Percentiles rank a stretch among this genome's conserved stretches.
Conservation (phyloP, 1,140 invertebrate genomes). For the Apis laboriosa region DNA sequence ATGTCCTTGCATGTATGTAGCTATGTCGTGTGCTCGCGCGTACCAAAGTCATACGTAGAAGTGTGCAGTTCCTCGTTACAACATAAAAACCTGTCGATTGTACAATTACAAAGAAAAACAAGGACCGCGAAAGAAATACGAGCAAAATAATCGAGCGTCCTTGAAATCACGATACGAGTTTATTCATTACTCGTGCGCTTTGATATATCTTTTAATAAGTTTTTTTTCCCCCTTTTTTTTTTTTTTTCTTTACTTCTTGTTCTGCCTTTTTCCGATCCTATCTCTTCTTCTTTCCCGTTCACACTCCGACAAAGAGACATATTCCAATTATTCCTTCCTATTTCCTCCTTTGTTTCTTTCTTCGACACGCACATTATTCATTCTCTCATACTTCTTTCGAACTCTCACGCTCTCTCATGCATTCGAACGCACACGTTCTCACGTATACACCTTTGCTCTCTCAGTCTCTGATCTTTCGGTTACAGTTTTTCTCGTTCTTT, state of each 20-base stretch:
- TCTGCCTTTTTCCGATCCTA: constrained; percentile 1
- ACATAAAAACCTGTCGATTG: constrained; percentile 64
- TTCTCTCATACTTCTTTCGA: constrained; percentile 29
- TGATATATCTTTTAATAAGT: constrained; percentile 47
- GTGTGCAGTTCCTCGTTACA: constrained; percentile 71
- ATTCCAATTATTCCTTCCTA: constrained; percentile 22
- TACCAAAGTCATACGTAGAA: constrained; percentile 62
- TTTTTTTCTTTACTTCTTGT: not conserved
- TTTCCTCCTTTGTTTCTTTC: constrained; percentile 28
- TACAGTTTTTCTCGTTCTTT: constrained; percentile 37
- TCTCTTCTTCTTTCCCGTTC: constrained; percentile 33
- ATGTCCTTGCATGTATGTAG: constrained; percentile 31
- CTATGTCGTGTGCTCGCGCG: constrained; percentile 49
- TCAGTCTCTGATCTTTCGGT: constrained; percentile 45
- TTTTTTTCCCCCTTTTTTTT: not conserved
- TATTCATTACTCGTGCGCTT: constrained; percentile 36
- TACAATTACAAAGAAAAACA: constrained; percentile 70
- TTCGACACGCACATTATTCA: constrained; percentile 16
- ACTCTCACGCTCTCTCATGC: constrained; percentile 47
- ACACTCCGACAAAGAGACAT: constrained; percentile 40
- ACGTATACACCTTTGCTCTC: constrained; percentile 10
- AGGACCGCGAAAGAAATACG: constrained; percentile 69
- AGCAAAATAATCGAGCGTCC: constrained; percentile 54
- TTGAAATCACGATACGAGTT: constrained; percentile 52
- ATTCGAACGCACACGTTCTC: constrained; percentile 44